Percentiles rank a stretch among this genome's conserved stretches.
Conservation (phyloP, 2,113 vertebrate species). For the Oncorhynchus kisutch region DNA sequence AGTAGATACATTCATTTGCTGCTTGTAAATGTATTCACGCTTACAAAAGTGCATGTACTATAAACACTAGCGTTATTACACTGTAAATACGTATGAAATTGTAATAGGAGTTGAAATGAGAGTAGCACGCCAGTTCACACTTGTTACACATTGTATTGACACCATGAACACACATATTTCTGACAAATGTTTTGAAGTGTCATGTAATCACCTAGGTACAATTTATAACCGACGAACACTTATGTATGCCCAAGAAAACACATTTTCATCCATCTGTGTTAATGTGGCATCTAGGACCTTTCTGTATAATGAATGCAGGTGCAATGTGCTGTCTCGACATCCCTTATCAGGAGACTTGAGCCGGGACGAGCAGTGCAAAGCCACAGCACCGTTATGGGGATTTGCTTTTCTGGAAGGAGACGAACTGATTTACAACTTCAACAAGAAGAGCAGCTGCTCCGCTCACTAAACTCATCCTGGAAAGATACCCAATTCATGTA, state of each 20-base stretch:
- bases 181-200: neutral
- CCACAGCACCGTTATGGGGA: constrained; percentile 26
- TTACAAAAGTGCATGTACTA: neutral
- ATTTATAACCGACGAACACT: neutral
- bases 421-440: constrained; percentile 65
- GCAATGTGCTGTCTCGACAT: constrained; percentile 37
- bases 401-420: constrained; percentile 43
- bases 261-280: neutral
- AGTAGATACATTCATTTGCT: neutral
- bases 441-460: constrained; percentile 68
- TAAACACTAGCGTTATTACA: neutral
- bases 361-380: constrained; percentile 15
- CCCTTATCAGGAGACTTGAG: constrained; percentile 26
- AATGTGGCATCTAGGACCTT: neutral
- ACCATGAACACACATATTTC: neutral
- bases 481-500: constrained; percentile 60
- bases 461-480: constrained; percentile 58
- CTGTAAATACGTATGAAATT: neutral
- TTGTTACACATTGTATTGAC: neutral
- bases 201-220: neutral
- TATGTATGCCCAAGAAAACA: neutral
- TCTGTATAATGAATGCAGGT: constrained; percentile 23
- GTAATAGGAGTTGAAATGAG: too few relatives aligned
- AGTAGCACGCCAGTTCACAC: too few relatives aligned
- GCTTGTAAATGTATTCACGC: too few relatives aligned